Conservation (phyloP, 2,113 vertebrate genomes). For the Tetrax tetrax region DNA sequence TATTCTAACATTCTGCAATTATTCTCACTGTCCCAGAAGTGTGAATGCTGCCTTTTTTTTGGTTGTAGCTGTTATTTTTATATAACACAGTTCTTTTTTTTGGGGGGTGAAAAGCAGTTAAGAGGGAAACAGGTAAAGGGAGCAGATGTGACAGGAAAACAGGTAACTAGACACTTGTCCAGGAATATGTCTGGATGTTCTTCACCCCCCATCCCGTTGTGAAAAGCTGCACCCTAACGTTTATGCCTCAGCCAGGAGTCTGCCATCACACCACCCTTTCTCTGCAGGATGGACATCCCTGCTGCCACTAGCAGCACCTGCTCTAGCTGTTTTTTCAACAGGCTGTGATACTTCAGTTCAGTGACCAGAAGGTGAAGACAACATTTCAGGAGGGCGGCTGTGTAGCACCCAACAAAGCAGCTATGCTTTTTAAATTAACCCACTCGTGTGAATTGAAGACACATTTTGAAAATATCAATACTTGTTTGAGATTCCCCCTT, state of each 20-base stretch:
- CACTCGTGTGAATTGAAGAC: neutral
- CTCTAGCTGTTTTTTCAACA: fast-evolving
- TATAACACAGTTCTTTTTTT: neutral
- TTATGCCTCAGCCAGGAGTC: neutral
- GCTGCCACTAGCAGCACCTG: neutral
- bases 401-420: neutral
- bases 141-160: neutral
- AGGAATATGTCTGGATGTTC: neutral
- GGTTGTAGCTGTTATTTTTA: neutral
- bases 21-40: neutral
- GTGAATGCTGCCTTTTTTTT: neutral
- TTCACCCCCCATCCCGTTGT: neutral
- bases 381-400: neutral
- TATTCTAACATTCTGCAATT: neutral
- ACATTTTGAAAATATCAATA: neutral
- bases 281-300: neutral
- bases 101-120: neutral
- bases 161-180: neutral
- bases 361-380: neutral
- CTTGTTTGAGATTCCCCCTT: neutral
- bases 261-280: neutral
- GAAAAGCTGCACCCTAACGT: neutral
- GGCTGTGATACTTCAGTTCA: neutral
- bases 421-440: neutral
- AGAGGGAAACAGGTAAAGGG: neutral